phyloP scores from a whole-genome alignment of 2,888 invertebrate species.

The Netelia melanura region DNA sequence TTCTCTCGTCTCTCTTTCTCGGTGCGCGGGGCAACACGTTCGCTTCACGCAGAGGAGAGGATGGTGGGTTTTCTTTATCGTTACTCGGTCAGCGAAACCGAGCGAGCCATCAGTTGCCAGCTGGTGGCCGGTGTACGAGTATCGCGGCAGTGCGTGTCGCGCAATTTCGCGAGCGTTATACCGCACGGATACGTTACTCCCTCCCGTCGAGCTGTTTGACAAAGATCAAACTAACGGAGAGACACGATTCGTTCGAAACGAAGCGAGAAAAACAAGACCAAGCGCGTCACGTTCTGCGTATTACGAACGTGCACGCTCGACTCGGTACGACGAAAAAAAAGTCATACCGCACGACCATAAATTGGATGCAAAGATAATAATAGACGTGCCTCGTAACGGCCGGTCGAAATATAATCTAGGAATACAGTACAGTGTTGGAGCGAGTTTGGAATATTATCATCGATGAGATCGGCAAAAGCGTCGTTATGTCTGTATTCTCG shows the following conservation, averaged over 20 bases:
- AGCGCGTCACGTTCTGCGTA: background rate
- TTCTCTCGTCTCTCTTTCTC: constrained; percentile 8
- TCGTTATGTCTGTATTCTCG: constrained; percentile 86
- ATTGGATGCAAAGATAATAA: background rate
- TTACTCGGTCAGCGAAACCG: constrained; percentile 46
- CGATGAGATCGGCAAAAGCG: constrained; percentile 60
- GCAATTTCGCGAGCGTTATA: constrained; percentile 12
- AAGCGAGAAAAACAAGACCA: constrained; percentile 9
- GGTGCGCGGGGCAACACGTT: constrained; percentile 35
- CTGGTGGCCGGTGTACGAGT: constrained; percentile 77
- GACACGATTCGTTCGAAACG: constrained; percentile 16
- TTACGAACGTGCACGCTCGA: background rate
- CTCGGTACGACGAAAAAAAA: background rate
- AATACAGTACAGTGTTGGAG: background rate
- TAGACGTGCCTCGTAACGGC: background rate
- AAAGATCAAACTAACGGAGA: constrained; percentile 30
- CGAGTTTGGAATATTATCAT: background rate
- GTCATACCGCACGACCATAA: background rate
- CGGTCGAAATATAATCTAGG: background rate
- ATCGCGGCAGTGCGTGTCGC: constrained; percentile 60
- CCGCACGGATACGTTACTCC: background rate
- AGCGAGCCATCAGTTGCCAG: constrained; percentile 78
- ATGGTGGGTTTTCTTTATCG: constrained; percentile 50
- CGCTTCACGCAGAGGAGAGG: constrained; percentile 34
- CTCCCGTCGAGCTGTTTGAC: background rate